Evolutionary conservation across 2,888 invertebrate genomes (phyloP).

Genomic region (Harpalus rubripes): DNA sequence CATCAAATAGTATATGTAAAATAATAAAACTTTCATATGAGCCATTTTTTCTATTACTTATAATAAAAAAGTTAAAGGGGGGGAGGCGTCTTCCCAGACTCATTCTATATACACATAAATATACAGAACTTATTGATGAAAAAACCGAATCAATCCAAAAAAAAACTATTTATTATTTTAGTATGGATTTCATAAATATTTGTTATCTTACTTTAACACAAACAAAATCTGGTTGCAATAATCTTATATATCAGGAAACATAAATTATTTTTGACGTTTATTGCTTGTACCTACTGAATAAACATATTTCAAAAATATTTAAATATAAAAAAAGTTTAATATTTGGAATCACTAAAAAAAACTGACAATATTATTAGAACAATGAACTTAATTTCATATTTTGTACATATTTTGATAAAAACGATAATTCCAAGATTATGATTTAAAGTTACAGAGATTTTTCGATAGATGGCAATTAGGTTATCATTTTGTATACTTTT

Average conservation of each 20-base stretch:
- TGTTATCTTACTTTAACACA: conserved; percentile 25
- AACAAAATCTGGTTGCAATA: conserved; percentile 12
- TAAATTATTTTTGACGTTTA: conserved; percentile 32
- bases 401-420: neutral
- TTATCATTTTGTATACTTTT: conserved; percentile 1
- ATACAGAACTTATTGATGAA: neutral
- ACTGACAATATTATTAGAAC: neutral
- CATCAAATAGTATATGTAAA: too few relatives aligned
- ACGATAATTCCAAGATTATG: neutral
- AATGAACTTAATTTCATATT: neutral
- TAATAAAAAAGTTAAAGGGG: too few relatives aligned
- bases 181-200: neutral
- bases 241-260: conserved; percentile 26
- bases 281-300: neutral
- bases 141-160: neutral
- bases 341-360: neutral
- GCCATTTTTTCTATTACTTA: too few relatives aligned
- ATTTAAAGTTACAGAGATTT: conserved; percentile 7
- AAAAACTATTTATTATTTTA: conserved; percentile 18
- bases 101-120: neutral
- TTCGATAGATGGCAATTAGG: conserved; percentile 5
- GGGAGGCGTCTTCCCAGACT: too few relatives aligned
- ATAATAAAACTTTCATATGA: too few relatives aligned
- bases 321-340: neutral
- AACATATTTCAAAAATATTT: neutral